A percentile compares a stretch with the other conserved stretches of the same genome.
Conservation (phyloP, 2,113 vertebrate species). For the Cisticola juncidis region DNA sequence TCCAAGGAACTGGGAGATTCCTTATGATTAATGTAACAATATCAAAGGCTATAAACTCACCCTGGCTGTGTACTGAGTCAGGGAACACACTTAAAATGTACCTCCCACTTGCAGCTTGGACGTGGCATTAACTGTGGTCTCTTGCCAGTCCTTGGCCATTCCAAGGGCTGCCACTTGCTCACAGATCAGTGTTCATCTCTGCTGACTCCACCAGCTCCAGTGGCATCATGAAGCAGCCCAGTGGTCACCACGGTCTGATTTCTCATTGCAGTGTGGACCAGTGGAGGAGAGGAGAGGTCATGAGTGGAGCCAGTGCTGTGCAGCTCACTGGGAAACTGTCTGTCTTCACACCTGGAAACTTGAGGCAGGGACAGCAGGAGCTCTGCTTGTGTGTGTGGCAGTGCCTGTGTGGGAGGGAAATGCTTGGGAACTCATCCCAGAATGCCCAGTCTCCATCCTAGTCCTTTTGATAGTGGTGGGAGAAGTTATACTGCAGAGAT, state of each 20-base stretch:
- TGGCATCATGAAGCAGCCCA: not conserved
- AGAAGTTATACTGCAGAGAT: not conserved
- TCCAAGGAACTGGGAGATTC: conserved; percentile 27
- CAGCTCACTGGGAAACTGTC: not conserved
- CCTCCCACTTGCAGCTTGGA: not conserved
- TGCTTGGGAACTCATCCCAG: not conserved
- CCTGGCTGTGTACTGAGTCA: not conserved
- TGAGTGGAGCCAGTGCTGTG: not conserved
- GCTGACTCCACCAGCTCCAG: not conserved
- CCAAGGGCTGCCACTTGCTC: not conserved
- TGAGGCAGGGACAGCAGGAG: not conserved
- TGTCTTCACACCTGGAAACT: not conserved
- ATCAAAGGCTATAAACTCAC: conserved; percentile 2
- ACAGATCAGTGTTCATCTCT: not conserved
- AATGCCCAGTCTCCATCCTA: not conserved
- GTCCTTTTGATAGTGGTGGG: not conserved
- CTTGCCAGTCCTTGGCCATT: not conserved
- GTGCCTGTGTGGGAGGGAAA: accelerated
- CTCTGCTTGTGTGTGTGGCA: not conserved
- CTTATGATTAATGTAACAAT: conserved; percentile 1
- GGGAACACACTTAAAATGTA: not conserved
- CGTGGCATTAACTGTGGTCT: not conserved
- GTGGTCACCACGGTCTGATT: accelerated
- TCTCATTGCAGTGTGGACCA: not conserved
- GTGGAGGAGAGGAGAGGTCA: not conserved